Evolutionary conservation across 2,888 invertebrate genomes (phyloP), one percentile per base, ranked within the genome.

Genomic region (Callyntrura guangdongensis): DNA sequence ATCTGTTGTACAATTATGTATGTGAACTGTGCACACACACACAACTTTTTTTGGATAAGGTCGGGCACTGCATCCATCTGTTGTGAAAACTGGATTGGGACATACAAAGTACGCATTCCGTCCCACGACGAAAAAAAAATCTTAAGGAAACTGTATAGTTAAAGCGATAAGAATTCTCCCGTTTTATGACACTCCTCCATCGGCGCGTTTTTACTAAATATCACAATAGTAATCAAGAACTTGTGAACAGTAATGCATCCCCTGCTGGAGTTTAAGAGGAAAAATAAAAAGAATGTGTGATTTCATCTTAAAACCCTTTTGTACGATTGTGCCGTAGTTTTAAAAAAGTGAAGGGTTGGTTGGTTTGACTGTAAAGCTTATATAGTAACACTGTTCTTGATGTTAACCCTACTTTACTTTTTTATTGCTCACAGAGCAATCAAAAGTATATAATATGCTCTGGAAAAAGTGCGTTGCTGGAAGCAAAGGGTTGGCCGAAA

Each of bases 41-140:
- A 86, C 87, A 88, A 56, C 82, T 69, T 88, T 88, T 88, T 88
- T 11, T 88, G 87, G 67, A 88, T 81, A 88, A 88, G 87, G 87
- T 88, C 87, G 87, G 87, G 87, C 82, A 69, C 87, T 88, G 87
- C 69, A 36, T 77, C 47, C 87, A 88, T 88, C 87, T 88, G 87
- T 88, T 81, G 81, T 81, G 45, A 45, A 88, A 88, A 88, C 87
- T 88, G 17, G 82, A 81, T 69, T 81, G 49, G 53, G 36, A 6
- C 36, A 4, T 36, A 36, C 2, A 36, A 87, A 6, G n/a, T 49
- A 67, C 25, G 17, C 20, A 53, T 69, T 9, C n/a, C n/a, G n/a
- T n/a, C n/a, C n/a, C n/a, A n/a, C 25, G 20, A 36, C 2, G 20
- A 25, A 20, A 47, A 1, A 11, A 2, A 20, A n/a, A 45, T 47